These are phyloP conservation scores for Ornithorhynchus anatinus DNA, from an alignment of 2,113 vertebrate species.

Conservation along the genomic window DNA sequence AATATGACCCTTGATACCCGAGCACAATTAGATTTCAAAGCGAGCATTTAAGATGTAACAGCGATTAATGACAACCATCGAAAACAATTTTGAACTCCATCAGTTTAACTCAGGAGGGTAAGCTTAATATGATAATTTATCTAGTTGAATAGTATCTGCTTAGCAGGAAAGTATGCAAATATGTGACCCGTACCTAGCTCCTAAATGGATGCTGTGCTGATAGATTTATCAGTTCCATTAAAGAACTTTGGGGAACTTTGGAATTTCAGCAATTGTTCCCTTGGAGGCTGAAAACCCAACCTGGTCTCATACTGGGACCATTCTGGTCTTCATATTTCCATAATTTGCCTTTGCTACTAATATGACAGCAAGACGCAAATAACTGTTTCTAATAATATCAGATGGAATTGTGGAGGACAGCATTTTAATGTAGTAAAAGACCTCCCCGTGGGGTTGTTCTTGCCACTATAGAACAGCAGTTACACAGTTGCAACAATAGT, in stretches of 20 bases:
- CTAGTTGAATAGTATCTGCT: constrained; percentile 89
- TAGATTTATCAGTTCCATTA: constrained; percentile 92
- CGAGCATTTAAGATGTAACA: constrained; percentile 94
- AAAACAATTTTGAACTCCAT: constrained; percentile 99
- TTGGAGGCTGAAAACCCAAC: constrained; percentile 91
- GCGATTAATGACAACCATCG: constrained; percentile 99
- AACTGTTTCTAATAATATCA: constrained; percentile 98
- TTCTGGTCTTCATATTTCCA: constrained; percentile 92
- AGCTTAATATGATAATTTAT: constrained; percentile 99
- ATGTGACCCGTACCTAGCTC: constrained; percentile 95
- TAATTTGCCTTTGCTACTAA: constrained; percentile 94
- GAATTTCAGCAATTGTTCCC: constrained; percentile 92
- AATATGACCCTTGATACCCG: constrained; percentile 91
- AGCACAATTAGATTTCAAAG: constrained; percentile 92
- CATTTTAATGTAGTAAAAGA: constrained; percentile 91
- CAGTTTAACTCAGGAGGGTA: constrained; percentile 99
- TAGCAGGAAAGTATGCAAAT: constrained; percentile 98
- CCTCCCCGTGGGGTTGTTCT: constrained; percentile 94
- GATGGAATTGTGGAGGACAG: constrained; percentile 94
- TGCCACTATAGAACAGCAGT: constrained; percentile 93
- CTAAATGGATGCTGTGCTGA: constrained; percentile 92
- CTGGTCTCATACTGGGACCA: constrained; percentile 93
- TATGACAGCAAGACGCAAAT: constrained; percentile 98
- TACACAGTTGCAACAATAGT: constrained; percentile 91
- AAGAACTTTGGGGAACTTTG: constrained; percentile 97